Evolutionary conservation across 2,113 vertebrate genomes (phyloP), one percentile per base, ranked within the genome.

Genomic region (Anser brachyrhynchus): DNA sequence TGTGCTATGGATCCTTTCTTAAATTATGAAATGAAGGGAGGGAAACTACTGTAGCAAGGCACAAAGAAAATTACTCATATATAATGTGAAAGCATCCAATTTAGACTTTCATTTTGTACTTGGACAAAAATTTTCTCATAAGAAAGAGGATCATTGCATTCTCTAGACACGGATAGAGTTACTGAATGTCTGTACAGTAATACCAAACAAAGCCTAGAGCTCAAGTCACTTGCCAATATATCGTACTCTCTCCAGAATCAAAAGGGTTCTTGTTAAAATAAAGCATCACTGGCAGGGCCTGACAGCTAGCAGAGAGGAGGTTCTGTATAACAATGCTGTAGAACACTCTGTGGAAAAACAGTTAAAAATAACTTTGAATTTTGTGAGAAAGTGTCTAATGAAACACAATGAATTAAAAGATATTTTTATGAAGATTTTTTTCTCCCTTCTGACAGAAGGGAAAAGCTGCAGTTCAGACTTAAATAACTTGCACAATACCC

Each of bases 281-380:
- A 9, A 91, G 37, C 67, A 80, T 62, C 93, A 10, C 15, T 67
- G 74, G 64, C 59, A 70, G 37, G 74, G 35, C 29, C 64, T 66
- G 41, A 83, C 41, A 88, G 41, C 51, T 80, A 86, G 73, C 4
- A 29, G 44, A 86, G 55, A 83, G 41, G 15, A 85, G 33, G 43
- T 33, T 90, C 87, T 85, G 70, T 90, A 52, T 80, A 93, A 77
- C 41, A 87, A 44, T 46, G 57, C 65, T 73, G 54, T 31, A 86
- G 25, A 84, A 80, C 13, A 88, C 22, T n/a, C 77, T 76, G 51
- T 61, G 49, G 81, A 74, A 95, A 92, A 91, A 52, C 2, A 0
- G 22, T 55, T 90, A 93, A 88, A 96, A 81, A 95, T 35, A 94
- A 72, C 23, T 62, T 62, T n/a, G 33, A 83, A n/a, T 88, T 92